Percentiles rank a stretch among this genome's conserved stretches.
These are phyloP conservation scores for Pogoniulus pusillus DNA, from an alignment of 2,797 vertebrate genomes.

Conservation along the genomic window DNA sequence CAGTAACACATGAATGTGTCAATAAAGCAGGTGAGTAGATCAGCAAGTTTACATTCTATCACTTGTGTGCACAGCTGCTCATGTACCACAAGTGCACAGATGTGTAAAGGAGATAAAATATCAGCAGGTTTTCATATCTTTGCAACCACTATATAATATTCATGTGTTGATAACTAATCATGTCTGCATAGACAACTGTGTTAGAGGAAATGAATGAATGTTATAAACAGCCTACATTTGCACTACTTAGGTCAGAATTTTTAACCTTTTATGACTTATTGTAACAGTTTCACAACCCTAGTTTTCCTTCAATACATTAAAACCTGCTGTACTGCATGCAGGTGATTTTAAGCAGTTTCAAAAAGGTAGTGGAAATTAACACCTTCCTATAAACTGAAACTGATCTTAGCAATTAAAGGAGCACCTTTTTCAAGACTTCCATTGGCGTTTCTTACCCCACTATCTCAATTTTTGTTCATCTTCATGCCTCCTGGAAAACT, in stretches of 20 bases:
- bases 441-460: neutral
- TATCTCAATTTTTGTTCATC: neutral
- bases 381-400: neutral
- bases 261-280: neutral
- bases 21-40: slow-evolving; percentile 14
- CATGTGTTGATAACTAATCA: neutral
- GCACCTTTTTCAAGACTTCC: neutral
- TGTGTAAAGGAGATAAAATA: slow-evolving; percentile 43
- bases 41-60: slow-evolving; percentile 40
- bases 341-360: neutral
- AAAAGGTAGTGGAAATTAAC: neutral
- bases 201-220: neutral
- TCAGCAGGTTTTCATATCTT: neutral
- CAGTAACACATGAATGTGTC: slow-evolving; percentile 14
- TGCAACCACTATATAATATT: neutral
- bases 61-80: slow-evolving; percentile 51
- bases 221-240: neutral
- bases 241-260: neutral
- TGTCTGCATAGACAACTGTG: neutral
- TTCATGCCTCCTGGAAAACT: neutral
- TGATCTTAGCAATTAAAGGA: neutral
- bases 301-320: neutral
- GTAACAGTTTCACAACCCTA: neutral
- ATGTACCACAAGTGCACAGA: slow-evolving; percentile 11
- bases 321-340: neutral